A percentile compares a stretch with the other conserved stretches of the same genome.
Conservation (phyloP, 2,113 vertebrate genomes). For the Mus pahari region DNA sequence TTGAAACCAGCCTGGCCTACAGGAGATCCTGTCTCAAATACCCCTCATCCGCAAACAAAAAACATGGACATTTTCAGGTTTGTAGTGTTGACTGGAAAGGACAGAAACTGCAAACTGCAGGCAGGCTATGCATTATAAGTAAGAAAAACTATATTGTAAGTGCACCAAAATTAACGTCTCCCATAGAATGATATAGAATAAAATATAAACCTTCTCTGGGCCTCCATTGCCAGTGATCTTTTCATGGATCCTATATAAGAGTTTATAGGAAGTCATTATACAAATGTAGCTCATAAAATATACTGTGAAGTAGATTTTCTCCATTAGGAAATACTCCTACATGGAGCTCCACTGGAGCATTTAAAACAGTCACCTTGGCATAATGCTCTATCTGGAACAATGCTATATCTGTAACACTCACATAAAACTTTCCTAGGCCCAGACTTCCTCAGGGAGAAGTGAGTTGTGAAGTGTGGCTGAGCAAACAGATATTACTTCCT, state of each 20-base stretch:
- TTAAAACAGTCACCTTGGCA: constrained; percentile 16
- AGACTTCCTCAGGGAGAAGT: neutral
- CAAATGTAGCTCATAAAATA: neutral
- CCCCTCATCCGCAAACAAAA: neutral
- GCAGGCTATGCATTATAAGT: neutral
- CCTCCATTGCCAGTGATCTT: neutral
- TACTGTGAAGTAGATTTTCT: neutral
- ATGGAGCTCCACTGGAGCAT: neutral
- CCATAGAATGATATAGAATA: neutral
- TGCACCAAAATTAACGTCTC: neutral
- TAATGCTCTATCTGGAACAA: neutral
- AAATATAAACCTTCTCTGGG: neutral
- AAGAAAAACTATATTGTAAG: neutral
- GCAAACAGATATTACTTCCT: neutral
- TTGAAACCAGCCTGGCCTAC: neutral
- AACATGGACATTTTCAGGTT: neutral
- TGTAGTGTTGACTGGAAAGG: constrained; percentile 32
- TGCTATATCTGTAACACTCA: neutral
- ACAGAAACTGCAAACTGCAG: neutral
- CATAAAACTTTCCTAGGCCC: neutral
- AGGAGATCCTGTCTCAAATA: neutral
- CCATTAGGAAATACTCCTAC: neutral
- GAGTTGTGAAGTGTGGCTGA: neutral
- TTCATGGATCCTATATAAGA: neutral
- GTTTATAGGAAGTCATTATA: neutral